Evolutionary conservation across 2,113 vertebrate genomes (phyloP).

Genomic region (Carollia perspicillata): DNA sequence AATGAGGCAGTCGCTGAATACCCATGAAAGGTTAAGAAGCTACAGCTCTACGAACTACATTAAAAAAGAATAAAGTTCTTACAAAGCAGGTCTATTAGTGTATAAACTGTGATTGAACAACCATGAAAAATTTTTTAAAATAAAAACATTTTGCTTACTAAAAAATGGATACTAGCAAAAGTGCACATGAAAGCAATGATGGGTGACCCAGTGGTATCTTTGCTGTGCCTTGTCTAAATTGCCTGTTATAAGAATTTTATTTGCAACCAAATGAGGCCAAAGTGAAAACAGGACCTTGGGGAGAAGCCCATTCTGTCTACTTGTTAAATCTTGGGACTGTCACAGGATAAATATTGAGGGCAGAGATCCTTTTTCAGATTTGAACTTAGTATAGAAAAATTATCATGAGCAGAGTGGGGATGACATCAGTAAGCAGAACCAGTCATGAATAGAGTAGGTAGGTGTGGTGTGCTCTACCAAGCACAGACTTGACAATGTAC

Average conservation of each 20-base stretch:
- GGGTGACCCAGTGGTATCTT: not conserved
- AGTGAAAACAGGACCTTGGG: not conserved
- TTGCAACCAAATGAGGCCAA: not conserved
- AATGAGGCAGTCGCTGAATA: constrained; percentile 53
- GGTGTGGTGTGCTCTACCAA: not conserved
- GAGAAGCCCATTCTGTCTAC: not conserved
- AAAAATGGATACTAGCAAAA: not conserved
- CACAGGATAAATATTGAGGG: not conserved
- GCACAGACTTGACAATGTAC: not conserved
- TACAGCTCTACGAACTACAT: constrained; percentile 41
- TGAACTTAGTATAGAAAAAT: not conserved
- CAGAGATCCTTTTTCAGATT: not conserved
- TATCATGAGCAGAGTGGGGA: not conserved
- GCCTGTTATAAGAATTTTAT: not conserved
- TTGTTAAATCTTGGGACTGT: not conserved
- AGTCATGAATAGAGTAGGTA: not conserved
- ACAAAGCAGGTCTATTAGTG: not conserved
- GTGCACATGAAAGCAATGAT: not conserved
- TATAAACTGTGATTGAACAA: not conserved
- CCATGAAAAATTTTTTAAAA: too few relatives aligned
- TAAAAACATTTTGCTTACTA: constrained; percentile 16
- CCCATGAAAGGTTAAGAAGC: constrained; percentile 51
- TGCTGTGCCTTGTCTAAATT: not conserved
- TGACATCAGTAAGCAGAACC: not conserved
- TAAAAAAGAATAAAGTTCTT: constrained; percentile 56